Evolutionary conservation across 2,888 invertebrate genomes (phyloP).

Genomic region (Mythimna albipuncta): DNA sequence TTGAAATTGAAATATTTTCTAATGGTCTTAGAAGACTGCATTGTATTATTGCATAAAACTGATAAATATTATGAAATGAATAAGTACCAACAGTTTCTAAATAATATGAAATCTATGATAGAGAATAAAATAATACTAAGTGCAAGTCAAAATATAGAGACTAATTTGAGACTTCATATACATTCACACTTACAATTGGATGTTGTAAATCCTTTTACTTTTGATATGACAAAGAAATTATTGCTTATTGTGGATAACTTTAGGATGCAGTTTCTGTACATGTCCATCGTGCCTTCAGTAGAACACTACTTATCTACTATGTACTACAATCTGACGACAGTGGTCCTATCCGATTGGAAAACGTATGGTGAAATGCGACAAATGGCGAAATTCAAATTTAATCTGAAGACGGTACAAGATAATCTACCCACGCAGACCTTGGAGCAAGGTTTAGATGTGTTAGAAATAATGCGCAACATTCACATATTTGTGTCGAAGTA

Average conservation of each 20-base stretch:
- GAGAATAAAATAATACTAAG: constrained; percentile 92
- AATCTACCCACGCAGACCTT: constrained; percentile 98
- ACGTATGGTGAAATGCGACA: constrained; percentile 99
- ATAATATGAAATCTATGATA: constrained; percentile 83
- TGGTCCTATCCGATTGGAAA: constrained; percentile 99
- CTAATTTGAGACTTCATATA: constrained; percentile 97
- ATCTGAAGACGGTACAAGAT: constrained; percentile 96
- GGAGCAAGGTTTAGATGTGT: constrained; percentile 98
- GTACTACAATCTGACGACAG: constrained; percentile 99
- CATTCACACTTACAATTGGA: constrained; percentile 97
- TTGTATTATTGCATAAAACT: constrained; percentile 78
- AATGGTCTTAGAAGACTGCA: constrained; percentile 86
- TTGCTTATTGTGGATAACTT: constrained; percentile 91
- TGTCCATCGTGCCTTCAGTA: constrained; percentile 92
- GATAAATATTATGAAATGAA: constrained; percentile 75
- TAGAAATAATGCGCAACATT: constrained; percentile 99
- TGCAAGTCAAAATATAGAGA: constrained; percentile 97
- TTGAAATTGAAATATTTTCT: constrained; percentile 90
- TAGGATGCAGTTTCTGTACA: constrained; percentile 89
- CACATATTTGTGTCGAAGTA: constrained; percentile 98
- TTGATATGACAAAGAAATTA: constrained; percentile 92
- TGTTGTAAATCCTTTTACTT: constrained; percentile 93
- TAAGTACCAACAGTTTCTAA: constrained; percentile 80
- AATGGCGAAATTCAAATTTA: constrained; percentile 96
- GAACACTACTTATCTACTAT: constrained; percentile 98